Conservation (phyloP, 2,113 vertebrate species). For the Passer montanus region DNA sequence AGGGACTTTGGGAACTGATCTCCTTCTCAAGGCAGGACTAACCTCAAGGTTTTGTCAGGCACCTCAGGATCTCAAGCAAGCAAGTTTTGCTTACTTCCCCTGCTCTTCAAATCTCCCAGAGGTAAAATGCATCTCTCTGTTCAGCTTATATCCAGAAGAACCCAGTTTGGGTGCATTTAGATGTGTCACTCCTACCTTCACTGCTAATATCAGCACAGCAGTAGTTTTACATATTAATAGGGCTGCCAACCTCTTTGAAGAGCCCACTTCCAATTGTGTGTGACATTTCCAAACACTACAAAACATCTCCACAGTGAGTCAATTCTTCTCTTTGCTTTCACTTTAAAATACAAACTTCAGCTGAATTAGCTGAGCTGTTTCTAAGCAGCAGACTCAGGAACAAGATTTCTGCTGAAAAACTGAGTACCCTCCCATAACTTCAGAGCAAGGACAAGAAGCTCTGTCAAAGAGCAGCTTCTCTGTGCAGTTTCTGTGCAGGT, state of each 20-base stretch:
- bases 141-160: background rate
- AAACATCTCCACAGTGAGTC: background rate
- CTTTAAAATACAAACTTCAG: background rate
- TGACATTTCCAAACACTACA: background rate
- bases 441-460: background rate
- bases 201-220: background rate
- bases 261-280: background rate
- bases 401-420: background rate
- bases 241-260: background rate
- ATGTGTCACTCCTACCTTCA: background rate
- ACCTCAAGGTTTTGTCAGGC: background rate
- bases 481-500: background rate
- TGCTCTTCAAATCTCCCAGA: background rate
- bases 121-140: background rate
- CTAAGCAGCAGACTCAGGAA: background rate
- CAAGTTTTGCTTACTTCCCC: background rate
- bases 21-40: background rate
- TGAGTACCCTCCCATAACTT: background rate
- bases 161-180: background rate
- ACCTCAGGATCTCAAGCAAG: background rate
- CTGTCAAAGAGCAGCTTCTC: background rate
- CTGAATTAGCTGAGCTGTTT: background rate
- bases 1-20: background rate
- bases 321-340: background rate
- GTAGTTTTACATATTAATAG: background rate